Base-by-base conservation (phyloP, 1,140 invertebrate species). In the Apis laboriosa region DNA sequence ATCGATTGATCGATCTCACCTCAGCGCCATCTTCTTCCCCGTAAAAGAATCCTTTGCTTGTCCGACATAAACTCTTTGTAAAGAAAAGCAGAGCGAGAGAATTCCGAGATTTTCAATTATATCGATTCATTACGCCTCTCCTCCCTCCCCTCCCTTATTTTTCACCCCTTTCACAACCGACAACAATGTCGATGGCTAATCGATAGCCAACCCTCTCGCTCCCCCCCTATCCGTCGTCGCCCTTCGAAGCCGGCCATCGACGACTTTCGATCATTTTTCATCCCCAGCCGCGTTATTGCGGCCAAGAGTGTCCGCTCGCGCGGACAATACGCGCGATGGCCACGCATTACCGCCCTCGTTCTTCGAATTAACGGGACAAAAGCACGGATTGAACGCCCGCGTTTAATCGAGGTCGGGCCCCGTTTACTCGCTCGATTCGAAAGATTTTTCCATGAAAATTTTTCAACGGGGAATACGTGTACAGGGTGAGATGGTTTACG, bases 191-290 rank as follows among this genome's bases (percentile, higher is more conserved):
- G 80, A 90, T 84, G 81, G 84, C 81, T 84, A 88, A 88, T 90
- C 89, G 88, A 90, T 90, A 90, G 74, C 77, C 21, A 68, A 77
- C 74, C 51, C 73, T 64, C 82, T 3, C 34, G 34, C 67, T 24
- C 1, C n/a, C n/a, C n/a, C 64, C 68, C 60, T 70, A 77, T 72
- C 76, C 87, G 66, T 84, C 34, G 60, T 80, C 73, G 13, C 74
- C 79, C 19, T 66, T 24, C 24, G 13, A 4, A 1, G n/a, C 63
- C 72, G 66, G 2, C 58, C 55, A 58, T 72, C 80, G 75, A 76
- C 83, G 80, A 89, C 84, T 88, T 88, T 86, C 85, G 84, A 83
- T 90, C 89, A 90, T 90, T 90, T 90, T 90, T 90, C 89, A 90
- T 86, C 67, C 84, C 68, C 81, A 75, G 63, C 64, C 60, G 81